Base-by-base conservation (phyloP, 2,113 vertebrate species). In the Polypterus senegalus region DNA sequence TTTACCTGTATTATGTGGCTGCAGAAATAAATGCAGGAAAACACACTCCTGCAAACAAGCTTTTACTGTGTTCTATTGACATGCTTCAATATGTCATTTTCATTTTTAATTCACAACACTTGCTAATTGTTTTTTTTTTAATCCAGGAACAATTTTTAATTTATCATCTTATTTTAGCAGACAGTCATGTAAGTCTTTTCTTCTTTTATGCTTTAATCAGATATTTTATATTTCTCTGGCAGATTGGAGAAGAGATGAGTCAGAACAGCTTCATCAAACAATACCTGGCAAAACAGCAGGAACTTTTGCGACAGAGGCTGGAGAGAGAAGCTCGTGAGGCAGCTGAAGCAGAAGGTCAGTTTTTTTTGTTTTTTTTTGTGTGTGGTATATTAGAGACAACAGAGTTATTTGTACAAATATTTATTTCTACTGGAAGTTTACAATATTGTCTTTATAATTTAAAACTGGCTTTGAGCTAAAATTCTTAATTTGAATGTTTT, bases 211-310 rank as follows among this genome's bases (percentile, higher is more conserved):
- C 51, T 53, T 53, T 7, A 60, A 27, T 7, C 27, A 3, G 7
- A 6, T 57, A 7, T 27, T 9, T 10, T 60, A 4, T 68, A 48
- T 59, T 6, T 6, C 65, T 43, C 56, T 10, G 62, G 54, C 63
- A 96, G 92, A 94, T 96, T 52, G 92, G 92, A 1, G 91, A 94
- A 69, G 92, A 96, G 81, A 96, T 96, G 92, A 93, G 92, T 72
- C 89, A 94, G 75, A 96, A 96, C 78, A 96, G 91, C 76, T 92
- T 96, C 74, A 96, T 96, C 70, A 91, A 96, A 71, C 92, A 96
- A 73, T 96, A 96, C 75, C 80, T 96, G 81, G 92, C 92, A 66
- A 91, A 93, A 68, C 92, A 96, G 69, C 92, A 96, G 67, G 92
- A 96, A 69, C 85, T 96, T 10, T 89, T 96, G 44, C 77, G 86